Conservation (phyloP, 2,797 vertebrate genomes). For the Labroides dimidiatus region DNA sequence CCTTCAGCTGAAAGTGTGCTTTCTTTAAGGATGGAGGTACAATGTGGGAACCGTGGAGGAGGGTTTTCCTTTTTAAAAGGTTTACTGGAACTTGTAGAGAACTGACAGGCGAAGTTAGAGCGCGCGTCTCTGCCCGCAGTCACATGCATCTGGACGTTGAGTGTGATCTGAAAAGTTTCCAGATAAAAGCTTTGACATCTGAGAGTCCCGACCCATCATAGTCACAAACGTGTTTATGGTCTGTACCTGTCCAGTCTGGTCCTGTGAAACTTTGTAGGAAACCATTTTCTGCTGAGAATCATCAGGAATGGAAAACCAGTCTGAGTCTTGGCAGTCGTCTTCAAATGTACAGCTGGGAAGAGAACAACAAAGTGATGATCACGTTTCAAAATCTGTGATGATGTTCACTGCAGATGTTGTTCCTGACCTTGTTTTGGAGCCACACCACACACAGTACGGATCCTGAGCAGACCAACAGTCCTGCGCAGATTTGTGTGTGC, state of each 20-base stretch:
- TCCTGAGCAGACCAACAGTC: constrained; percentile 76
- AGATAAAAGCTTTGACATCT: not conserved
- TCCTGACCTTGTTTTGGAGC: constrained; percentile 53
- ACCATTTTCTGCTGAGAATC: constrained; percentile 54
- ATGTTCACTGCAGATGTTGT: not conserved
- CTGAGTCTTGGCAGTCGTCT: constrained; percentile 61
- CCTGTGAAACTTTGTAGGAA: constrained; percentile 52
- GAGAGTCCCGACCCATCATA: not conserved
- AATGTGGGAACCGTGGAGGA: constrained; percentile 63
- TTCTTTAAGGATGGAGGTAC: constrained; percentile 62
- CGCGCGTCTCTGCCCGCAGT: not conserved
- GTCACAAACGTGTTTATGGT: not conserved
- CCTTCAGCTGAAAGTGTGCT: constrained; percentile 40
- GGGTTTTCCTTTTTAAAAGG: not conserved
- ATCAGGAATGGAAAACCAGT: constrained; percentile 76
- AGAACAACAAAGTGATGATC: not conserved
- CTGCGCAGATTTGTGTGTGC: constrained; percentile 25
- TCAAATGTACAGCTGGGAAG: constrained; percentile 69
- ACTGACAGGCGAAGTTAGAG: constrained; percentile 59
- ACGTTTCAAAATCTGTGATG: not conserved
- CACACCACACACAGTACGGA: constrained; percentile 82
- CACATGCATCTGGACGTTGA: constrained; percentile 55
- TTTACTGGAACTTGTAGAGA: not conserved
- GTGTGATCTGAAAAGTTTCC: constrained; percentile 48
- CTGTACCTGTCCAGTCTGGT: constrained; percentile 46